A percentile compares a stretch with the other conserved stretches of the same genome.
Evolutionary conservation across 2,113 vertebrate species (phyloP).

Genomic region (Panthera leo): DNA sequence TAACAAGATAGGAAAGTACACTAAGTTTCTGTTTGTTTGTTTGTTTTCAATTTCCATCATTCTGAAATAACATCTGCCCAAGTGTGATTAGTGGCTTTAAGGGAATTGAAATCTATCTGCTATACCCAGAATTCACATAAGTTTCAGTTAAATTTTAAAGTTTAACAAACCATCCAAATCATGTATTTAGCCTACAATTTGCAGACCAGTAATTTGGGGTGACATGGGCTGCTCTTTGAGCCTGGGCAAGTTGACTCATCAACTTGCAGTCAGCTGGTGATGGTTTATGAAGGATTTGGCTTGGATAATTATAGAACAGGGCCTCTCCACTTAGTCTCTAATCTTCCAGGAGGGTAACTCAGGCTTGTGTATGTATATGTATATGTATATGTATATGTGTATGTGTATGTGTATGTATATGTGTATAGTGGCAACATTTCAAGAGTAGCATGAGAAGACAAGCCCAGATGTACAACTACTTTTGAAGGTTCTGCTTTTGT

Average conservation of each 20-base stretch:
- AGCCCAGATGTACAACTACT: rapidly evolving
- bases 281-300: not conserved
- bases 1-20: not conserved
- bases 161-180: not conserved
- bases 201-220: not conserved
- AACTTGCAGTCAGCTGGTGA: no score
- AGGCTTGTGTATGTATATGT: not conserved
- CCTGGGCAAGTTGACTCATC: not conserved
- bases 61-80: not conserved
- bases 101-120: not conserved
- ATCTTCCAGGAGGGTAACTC: not conserved
- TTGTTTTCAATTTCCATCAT: not conserved
- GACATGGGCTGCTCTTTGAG: not conserved
- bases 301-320: not conserved
- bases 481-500: not conserved
- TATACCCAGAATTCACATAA: not conserved
- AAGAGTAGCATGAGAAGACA: not conserved
- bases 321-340: not conserved
- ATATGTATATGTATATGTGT: not conserved
- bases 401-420: no score
- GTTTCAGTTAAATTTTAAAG: not conserved
- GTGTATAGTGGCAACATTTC: not conserved
- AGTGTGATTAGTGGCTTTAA: not conserved
- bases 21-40: not conserved
- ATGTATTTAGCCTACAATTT: no score